phyloP scores from a whole-genome alignment of 37 sponge, comb jelly and placozoan genomes.

The Oscarella lobularis region DNA sequence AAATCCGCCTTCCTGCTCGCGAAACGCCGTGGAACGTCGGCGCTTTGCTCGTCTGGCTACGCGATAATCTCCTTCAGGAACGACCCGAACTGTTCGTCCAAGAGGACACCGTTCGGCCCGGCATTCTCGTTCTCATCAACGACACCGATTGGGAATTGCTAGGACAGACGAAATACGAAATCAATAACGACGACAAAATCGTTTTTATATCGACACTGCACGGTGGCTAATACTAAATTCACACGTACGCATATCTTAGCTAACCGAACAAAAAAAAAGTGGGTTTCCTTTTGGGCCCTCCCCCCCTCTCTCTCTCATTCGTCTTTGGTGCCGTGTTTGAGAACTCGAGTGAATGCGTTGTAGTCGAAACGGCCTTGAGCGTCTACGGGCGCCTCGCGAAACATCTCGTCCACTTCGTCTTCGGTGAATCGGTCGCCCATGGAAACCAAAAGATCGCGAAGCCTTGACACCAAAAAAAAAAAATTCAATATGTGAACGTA shows the following conservation, averaged over 20 bases:
- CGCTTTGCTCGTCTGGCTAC: constrained; percentile 66
- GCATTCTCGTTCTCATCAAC: constrained; percentile 96
- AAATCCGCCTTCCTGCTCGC: constrained; percentile 39
- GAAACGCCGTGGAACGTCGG: constrained; percentile 56
- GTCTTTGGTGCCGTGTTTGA: constrained; percentile 97
- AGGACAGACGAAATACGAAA: constrained; percentile 72
- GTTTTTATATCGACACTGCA: constrained; percentile 97
- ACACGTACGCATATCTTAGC: background rate
- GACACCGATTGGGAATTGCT: constrained; percentile 93
- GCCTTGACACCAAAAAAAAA: constrained; percentile 11
- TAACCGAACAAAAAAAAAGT: no score
- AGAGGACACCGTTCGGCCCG: constrained; percentile 55
- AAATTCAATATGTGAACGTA: background rate
- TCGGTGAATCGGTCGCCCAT: constrained; percentile 91
- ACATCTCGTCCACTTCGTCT: constrained; percentile 90
- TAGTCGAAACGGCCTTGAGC: constrained; percentile 86
- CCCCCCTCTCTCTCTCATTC: constrained; percentile 45
- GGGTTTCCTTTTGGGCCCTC: no score
- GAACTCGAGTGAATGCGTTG: constrained; percentile 84
- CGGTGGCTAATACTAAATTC: constrained; percentile 20
- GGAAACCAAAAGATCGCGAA: constrained; percentile 84
- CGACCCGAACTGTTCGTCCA: constrained; percentile 89
- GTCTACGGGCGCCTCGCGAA: constrained; percentile 88
- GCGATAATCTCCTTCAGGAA: constrained; percentile 76
- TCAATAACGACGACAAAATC: constrained; percentile 62